phyloP scores from a whole-genome alignment of 92 coral and sea anemone genomes.

The Heteractis magnifica region DNA sequence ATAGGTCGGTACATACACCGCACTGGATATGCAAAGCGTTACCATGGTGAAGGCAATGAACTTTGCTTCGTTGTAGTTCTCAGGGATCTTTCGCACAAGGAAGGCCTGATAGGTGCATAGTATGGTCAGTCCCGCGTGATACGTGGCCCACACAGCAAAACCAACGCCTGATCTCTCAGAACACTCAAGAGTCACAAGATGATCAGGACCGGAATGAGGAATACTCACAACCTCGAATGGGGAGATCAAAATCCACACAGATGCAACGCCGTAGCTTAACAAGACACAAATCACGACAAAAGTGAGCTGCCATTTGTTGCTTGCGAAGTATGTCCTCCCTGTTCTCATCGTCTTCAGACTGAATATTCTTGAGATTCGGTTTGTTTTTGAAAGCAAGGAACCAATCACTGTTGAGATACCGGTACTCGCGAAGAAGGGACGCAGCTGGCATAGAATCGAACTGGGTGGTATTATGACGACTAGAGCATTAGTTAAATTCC shows the following conservation, averaged over 20 bases:
- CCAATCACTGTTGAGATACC: conserved; percentile 65
- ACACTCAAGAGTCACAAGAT: conserved; percentile 58
- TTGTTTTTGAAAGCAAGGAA: conserved; percentile 76
- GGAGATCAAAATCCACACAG: conserved; percentile 46
- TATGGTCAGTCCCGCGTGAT: conserved; percentile 64
- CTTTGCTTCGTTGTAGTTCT: conserved; percentile 87
- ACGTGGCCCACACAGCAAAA: conserved; percentile 64
- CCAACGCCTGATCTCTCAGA: conserved; percentile 38
- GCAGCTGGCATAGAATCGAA: conserved; percentile 41
- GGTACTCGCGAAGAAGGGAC: conserved; percentile 56
- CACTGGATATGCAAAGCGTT: conserved; percentile 60
- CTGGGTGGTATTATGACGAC: conserved; percentile 43
- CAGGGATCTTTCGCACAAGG: conserved; percentile 84
- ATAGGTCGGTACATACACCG: conserved; percentile 64
- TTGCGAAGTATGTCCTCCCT: conserved; percentile 51
- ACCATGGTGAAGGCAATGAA: conserved; percentile 91
- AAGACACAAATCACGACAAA: conserved; percentile 50
- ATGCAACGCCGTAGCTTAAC: conserved; percentile 44
- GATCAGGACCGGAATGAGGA: conserved; percentile 23
- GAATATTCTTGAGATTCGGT: conserved; percentile 82
- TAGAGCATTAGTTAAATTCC: conserved; percentile 43
- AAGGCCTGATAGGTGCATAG: conserved; percentile 90
- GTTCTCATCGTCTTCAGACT: conserved; percentile 76
- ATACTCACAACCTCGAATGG: conserved; percentile 45
- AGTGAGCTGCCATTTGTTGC: conserved; percentile 65